A percentile compares a stretch with the other conserved stretches of the same genome.
These are phyloP conservation scores for Apis florea DNA, from an alignment of 1,140 invertebrate genomes.

Conservation along the genomic window DNA sequence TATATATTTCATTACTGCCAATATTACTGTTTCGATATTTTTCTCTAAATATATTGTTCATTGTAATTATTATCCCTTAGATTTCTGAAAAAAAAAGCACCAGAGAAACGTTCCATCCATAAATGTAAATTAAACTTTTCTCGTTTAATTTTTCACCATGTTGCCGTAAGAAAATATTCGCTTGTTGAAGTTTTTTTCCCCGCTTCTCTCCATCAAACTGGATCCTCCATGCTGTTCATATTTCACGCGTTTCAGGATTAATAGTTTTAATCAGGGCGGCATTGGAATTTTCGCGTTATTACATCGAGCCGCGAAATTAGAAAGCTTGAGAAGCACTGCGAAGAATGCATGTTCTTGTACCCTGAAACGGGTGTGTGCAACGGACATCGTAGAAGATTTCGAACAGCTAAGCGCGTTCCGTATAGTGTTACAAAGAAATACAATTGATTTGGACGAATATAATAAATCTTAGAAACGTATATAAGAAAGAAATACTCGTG, in stretches of 20 bases:
- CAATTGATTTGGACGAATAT: constrained; percentile 28
- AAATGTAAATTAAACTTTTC: neutral
- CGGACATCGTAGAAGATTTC: constrained; percentile 20
- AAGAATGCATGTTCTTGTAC: constrained; percentile 35
- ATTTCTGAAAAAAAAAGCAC: too few relatives aligned
- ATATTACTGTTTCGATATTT: too few relatives aligned
- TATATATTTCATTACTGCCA: too few relatives aligned
- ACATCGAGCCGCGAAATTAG: constrained; percentile 1
- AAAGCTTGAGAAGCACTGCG: constrained; percentile 36
- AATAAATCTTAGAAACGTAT: constrained; percentile 1
- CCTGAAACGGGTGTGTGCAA: too few relatives aligned
- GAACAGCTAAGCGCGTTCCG: constrained; percentile 21
- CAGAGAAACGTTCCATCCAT: too few relatives aligned
- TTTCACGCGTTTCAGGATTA: neutral
- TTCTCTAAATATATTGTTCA: too few relatives aligned
- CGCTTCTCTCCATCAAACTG: neutral
- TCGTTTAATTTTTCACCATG: neutral
- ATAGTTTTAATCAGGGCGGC: constrained; percentile 9
- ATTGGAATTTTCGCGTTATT: constrained; percentile 4
- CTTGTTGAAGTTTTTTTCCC: too few relatives aligned
- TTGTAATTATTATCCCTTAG: too few relatives aligned
- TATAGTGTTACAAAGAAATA: constrained; percentile 18
- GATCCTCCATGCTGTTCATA: neutral
- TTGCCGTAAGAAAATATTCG: neutral
- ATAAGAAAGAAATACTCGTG: neutral